phyloP scores from a whole-genome alignment of 64 coral and sea anemone genomes.

The Montipora efflorescens region DNA sequence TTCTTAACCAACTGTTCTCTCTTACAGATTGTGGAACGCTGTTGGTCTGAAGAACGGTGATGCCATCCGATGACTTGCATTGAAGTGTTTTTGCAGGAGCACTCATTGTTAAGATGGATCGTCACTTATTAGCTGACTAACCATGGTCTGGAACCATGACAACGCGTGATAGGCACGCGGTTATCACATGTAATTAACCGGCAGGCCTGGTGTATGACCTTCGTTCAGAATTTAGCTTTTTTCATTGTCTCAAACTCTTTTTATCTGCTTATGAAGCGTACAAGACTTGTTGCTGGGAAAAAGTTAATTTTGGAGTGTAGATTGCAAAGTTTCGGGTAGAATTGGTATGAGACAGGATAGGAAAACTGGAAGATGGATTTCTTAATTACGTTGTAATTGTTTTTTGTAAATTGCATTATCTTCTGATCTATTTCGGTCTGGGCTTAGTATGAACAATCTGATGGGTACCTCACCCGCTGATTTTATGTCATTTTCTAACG shows the following conservation, averaged over 20 bases:
- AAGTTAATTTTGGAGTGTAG: not conserved
- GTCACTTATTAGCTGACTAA: not conserved
- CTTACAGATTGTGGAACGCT: not conserved
- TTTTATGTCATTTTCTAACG: not conserved
- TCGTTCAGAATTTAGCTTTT: not conserved
- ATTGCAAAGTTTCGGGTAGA: not conserved
- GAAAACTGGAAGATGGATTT: too few species aligned
- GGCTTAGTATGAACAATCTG: not conserved
- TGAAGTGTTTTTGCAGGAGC: too few species aligned
- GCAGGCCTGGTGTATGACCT: conserved; percentile 14
- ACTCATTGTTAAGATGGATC: too few species aligned
- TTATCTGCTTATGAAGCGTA: not conserved
- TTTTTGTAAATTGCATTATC: too few species aligned
- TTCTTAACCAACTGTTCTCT: not conserved
- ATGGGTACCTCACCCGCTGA: not conserved
- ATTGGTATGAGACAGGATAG: too few species aligned
- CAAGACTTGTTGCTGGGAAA: not conserved
- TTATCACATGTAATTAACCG: conserved; percentile 28
- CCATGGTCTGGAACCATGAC: conserved; percentile 39
- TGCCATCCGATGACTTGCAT: too few species aligned
- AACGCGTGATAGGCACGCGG: not conserved
- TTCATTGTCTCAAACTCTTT: not conserved
- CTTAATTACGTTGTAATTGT: too few species aligned
- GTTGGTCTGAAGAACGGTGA: too few species aligned
- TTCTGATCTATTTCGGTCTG: not conserved